phyloP scores from a whole-genome alignment of 1,140 invertebrate genomes.

The Caenorhabditis elegans region WBcel235 BX284605.5:7149501-7150000 shows the following conservation, averaged over 20 bases:
- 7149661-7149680: background rate
- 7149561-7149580: conserved; percentile 48
- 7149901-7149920: background rate
- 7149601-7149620: background rate
- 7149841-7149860: background rate
- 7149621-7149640: background rate
- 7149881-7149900: background rate
- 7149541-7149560: conserved; percentile 47
- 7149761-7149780: conserved; percentile 8
- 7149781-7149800: conserved; percentile 28
- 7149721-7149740: conserved; percentile 41
- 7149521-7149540: background rate
- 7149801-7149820: background rate
- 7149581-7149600: background rate
- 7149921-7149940: background rate
- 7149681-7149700: background rate
- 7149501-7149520: conserved; percentile 31
- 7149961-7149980: background rate
- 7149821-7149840: background rate
- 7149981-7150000: conserved; percentile 4
- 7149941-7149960: background rate
- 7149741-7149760: conserved; percentile 16
- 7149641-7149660: conserved; percentile 24
- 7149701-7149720: conserved; percentile 47
- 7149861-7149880: background rate